Base-by-base conservation (phyloP, 2,113 vertebrate genomes). In the Actinemys pallida region DNA sequence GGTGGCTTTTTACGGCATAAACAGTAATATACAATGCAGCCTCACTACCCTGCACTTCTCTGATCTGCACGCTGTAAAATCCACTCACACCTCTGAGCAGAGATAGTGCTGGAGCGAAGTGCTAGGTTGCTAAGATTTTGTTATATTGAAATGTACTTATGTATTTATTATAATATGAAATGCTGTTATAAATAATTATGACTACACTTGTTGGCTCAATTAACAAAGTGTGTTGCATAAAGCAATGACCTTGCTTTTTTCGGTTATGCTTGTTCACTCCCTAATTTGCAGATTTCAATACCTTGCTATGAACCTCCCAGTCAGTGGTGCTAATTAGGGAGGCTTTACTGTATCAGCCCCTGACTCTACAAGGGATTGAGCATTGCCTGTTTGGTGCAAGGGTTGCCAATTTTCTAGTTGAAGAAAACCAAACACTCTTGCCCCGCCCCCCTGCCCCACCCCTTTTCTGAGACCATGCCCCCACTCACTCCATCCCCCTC, bases 131-230 rank as follows among this genome's bases (percentile, higher is more conserved):
- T 92, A 94, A 83, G 52, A 45, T 69, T 69, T 9, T 2, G 0
- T 50, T 83, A 89, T 95, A 89, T 86, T 89, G 85, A 69, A 50
- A 53, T 57, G 81, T 39, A 20, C 65, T 20, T 69, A 20, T 19
- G 22, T 42, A 14, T 29, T 5, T 80, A 52, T 69, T 62, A 69
- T 93, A 91, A 69, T 49, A 69, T 12, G 62, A 82, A 87, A 83
- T 52, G 65, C 1, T 31, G 27, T 39, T 84, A 50, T 95, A 93
- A 93, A 88, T 95, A 84, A 84, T 86, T 91, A 93, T 59, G 76
- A 93, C 20, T 35, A 1, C 52, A 86, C 93, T 88, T 90, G 87
- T 94, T 89, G 53, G 80, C 35, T 87, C 87, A 90, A 27, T 93
- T 95, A 93, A 45, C 92, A 92, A 80, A 62, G 31, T n/a, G 25